A percentile compares a stretch with the other conserved stretches of the same genome.
Conservation (phyloP, 2,888 invertebrate genomes). For the Tryphoninae sp. region DNA sequence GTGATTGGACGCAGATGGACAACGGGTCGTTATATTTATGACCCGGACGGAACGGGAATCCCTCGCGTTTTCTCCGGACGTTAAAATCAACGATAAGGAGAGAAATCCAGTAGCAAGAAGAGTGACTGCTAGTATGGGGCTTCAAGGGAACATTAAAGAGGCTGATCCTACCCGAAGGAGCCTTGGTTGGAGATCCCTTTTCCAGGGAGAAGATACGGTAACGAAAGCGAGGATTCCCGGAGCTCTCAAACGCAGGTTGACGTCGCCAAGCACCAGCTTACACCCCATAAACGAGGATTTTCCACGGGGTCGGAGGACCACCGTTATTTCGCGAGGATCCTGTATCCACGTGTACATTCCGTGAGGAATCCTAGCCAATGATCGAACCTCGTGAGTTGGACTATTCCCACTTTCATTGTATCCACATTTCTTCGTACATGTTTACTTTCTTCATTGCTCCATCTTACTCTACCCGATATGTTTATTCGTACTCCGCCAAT, state of each 20-base stretch:
- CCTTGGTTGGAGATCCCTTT: constrained; percentile 32
- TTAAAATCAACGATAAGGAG: constrained; percentile 44
- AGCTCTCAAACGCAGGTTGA: constrained; percentile 44
- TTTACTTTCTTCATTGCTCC: not conserved
- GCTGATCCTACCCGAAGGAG: constrained; percentile 52
- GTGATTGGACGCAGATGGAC: not conserved
- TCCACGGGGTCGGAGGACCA: constrained; percentile 33
- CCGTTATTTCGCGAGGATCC: constrained; percentile 10
- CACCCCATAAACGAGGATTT: constrained; percentile 68
- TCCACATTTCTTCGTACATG: not conserved
- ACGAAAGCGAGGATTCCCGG: constrained; percentile 38
- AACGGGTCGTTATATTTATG: constrained; percentile 12
- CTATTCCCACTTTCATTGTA: not conserved
- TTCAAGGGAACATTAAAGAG: constrained; percentile 55
- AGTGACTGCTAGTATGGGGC: constrained; percentile 34
- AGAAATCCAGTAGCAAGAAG: constrained; percentile 32
- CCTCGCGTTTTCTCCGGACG: constrained; percentile 15
- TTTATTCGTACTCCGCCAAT: no score
- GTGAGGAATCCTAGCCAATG: not conserved
- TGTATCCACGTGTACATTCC: not conserved
- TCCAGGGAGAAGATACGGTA: constrained; percentile 33
- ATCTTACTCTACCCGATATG: not conserved
- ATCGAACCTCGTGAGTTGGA: no score
- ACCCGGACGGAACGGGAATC: not conserved
- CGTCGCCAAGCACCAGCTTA: constrained; percentile 67